phyloP scores from a whole-genome alignment of 2,113 vertebrate genomes.

The Monarcha castaneiventris region DNA sequence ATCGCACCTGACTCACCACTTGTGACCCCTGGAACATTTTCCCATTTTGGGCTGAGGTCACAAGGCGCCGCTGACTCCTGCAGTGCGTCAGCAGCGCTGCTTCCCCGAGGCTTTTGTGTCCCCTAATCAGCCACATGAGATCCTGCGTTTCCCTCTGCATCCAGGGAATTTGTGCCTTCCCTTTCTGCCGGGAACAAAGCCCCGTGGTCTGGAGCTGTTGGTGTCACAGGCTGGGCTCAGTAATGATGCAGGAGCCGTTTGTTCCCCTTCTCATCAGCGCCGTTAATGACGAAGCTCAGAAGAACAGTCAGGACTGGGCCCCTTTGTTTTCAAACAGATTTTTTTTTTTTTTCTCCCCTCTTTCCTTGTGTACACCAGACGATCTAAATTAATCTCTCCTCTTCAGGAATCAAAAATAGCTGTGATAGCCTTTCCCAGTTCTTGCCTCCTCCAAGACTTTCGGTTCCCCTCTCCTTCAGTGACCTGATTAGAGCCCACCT shows the following conservation, averaged over 20 bases:
- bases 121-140: not conserved
- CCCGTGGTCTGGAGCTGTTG: not conserved
- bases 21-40: not conserved
- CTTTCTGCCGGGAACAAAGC: not conserved
- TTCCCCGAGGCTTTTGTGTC: not conserved
- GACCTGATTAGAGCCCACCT: constrained; percentile 1
- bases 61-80: rapidly evolving
- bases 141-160: rapidly evolving
- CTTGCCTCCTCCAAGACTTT: not conserved
- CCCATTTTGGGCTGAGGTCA: not conserved
- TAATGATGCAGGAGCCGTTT: not conserved
- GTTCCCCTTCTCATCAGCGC: not conserved
- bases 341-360: rapidly evolving
- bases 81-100: not conserved
- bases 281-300: not conserved
- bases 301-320: not conserved
- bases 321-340: not conserved
- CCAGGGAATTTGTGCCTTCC: not conserved
- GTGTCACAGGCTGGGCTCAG: not conserved
- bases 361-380: not conserved
- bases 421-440: not conserved
- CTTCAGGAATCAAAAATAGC: not conserved
- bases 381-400: constrained; percentile 2
- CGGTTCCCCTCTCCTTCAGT: not conserved
- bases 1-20: not conserved